A percentile compares a stretch with the other conserved stretches of the same genome.
Evolutionary conservation across 2,113 vertebrate species (phyloP).

Genomic region (Dinomys branickii): DNA sequence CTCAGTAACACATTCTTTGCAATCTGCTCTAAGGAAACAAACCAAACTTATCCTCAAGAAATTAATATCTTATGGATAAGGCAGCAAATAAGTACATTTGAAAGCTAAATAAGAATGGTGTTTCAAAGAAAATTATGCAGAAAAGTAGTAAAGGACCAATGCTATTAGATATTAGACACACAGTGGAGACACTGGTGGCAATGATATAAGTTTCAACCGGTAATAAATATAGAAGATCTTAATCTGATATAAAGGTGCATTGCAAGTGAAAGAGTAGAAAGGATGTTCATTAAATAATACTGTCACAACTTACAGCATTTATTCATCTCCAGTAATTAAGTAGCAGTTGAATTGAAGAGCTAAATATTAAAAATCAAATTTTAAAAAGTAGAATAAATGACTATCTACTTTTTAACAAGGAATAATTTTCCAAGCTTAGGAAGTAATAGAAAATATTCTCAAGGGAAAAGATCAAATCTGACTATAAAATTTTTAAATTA

Average conservation of each 20-base stretch:
- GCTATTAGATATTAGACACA: constrained; percentile 38
- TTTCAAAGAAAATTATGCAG: constrained; percentile 48
- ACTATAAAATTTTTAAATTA: constrained; percentile 44
- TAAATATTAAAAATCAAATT: constrained; percentile 64
- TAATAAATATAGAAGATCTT: constrained; percentile 31
- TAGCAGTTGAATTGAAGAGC: constrained; percentile 52
- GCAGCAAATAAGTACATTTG: constrained; percentile 36
- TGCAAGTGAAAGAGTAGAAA: constrained; percentile 24
- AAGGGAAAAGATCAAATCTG: constrained; percentile 50
- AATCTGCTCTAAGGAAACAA: constrained; percentile 47
- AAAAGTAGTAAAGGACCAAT: constrained; percentile 18
- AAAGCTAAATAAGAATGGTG: constrained; percentile 55
- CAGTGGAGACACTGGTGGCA: constrained; percentile 27
- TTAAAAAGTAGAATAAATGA: constrained; percentile 34
- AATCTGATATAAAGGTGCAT: constrained; percentile 11
- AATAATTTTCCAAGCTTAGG: constrained; percentile 26
- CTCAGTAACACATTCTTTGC: background rate
- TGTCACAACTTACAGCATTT: constrained; percentile 53
- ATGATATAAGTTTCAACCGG: background rate
- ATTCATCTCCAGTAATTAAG: constrained; percentile 52
- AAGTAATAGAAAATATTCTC: constrained; percentile 44
- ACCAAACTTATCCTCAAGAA: background rate
- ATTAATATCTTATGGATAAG: constrained; percentile 4
- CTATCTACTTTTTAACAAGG: constrained; percentile 48
- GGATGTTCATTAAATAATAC: constrained; percentile 37